Base-by-base conservation (phyloP, 2,113 vertebrate species). In the Aix galericulata region DNA sequence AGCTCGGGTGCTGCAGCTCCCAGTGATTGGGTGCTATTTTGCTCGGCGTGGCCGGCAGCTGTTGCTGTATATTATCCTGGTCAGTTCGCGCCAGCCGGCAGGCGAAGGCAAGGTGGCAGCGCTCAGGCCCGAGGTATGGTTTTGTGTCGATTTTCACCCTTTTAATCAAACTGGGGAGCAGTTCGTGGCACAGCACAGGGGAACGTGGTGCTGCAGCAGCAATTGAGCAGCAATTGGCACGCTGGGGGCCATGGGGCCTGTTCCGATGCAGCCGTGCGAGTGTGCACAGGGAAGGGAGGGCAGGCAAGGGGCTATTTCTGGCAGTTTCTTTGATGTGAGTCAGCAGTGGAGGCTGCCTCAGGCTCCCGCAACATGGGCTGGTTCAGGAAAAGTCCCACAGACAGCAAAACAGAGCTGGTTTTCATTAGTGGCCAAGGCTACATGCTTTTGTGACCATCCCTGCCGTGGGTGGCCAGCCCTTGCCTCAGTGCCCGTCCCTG, bases 1-100 rank as follows among this genome's bases (percentile, higher is more conserved):
- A n/a, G 62, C 40, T 3, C 26, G 82, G 53, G 92, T 62, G 85
- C 85, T 55, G 11, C 8, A n/a, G 88, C 88, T 13, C 78, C 84
- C 15, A 44, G 48, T 94, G 95, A 97, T 97, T 97, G 97, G 97
- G 89, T 94, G 96, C 94, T 96, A 97, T 96, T 97, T 97, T 96
- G 86, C 94, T 97, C 67, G 1, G 82, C 95, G 64, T 52, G 4
- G n/a, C 23, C 58, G 75, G 95, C 97, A 98, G 97, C 97, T 98
- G 97, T 97, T 78, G 96, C 96, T 96, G 97, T 82, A 78, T 68
- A 88, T 97, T 97, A 96, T 77, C 79, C 74, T 4, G 11, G 26
- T 55, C 62, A 63, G 81, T 71, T 50, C 4, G 64, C 78, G 82
- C 93, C 77, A 29, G 78, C 38, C 53, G 8, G 32, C 91, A 89